Conservation (phyloP, 1,140 invertebrate species). For the Cotesia vestalis region DNA sequence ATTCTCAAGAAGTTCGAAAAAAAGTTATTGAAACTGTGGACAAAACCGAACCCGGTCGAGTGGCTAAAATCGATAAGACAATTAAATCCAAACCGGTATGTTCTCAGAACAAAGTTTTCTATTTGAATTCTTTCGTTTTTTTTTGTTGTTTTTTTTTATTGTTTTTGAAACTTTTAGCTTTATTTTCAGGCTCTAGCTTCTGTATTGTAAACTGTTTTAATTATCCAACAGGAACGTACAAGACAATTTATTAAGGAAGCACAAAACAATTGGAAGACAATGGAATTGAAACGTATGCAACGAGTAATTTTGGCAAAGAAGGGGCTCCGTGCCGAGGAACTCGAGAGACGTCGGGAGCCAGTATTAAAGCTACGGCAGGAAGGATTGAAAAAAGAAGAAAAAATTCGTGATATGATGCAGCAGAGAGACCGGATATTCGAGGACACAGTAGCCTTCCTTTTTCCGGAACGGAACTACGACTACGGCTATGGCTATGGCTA, state of each 20-base stretch:
- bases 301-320: conserved; percentile 62
- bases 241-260: conserved; percentile 58
- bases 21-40: conserved; percentile 36
- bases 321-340: conserved; percentile 60
- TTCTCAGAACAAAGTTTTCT: not conserved
- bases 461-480: conserved; percentile 43
- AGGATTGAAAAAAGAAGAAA: conserved; percentile 54
- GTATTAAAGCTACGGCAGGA: conserved; percentile 59
- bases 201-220: conserved; percentile 1
- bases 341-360: conserved; percentile 60
- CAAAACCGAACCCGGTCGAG: conserved; percentile 4
- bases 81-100: not conserved
- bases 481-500: conserved; percentile 2
- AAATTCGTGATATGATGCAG: conserved; percentile 46
- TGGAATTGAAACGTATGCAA: conserved; percentile 64
- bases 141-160: not conserved
- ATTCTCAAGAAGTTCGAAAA: conserved; percentile 37
- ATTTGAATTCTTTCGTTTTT: not conserved
- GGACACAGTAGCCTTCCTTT: conserved; percentile 46
- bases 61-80: conserved; percentile 19
- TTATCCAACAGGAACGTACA: conserved; percentile 28
- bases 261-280: conserved; percentile 54
- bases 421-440: conserved; percentile 50
- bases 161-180: too few relatives aligned
- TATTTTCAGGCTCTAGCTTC: too few relatives aligned